Base-by-base conservation (phyloP, 2,113 vertebrate genomes). In the Ictalurus furcatus region DNA sequence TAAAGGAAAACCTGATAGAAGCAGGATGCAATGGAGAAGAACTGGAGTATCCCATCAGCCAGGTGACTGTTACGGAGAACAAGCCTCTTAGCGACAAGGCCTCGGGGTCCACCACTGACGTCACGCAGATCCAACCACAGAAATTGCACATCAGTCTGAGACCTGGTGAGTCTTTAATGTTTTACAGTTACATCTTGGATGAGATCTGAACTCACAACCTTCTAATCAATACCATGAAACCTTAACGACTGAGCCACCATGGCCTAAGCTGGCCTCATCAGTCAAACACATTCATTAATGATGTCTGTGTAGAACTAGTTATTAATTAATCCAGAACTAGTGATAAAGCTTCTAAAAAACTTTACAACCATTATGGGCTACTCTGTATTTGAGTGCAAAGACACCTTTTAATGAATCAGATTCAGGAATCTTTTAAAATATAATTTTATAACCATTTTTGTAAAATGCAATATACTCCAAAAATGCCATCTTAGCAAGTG, bases 91-190 rank as follows among this genome's bases (percentile, higher is more conserved):
- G 97, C 7, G 85, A 95, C 94, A 99, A 97, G 84, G 98, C 97
- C 54, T 97, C 97, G 0, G 97, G 96, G 16, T 92, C 96, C 34
- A 95, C 96, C 4, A 93, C 93, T n/a, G 94, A 95, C 21, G 95
- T 97, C 73, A 98, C 97, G 56, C 98, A 99, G 95, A 98, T 99
- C 94, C 96, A 95, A 17, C 98, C 98, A 16, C 98, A 99, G 95
- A 97, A 92, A 86, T 95, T 99, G 30, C 92, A 93, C 0, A 96
- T 99, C 87, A 95, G 94, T 79, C 94, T 99, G 19, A 94, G 98
- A 88, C 97, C 98, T 21, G 98, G 98, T 99, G 94, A 90, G 95
- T 63, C 30, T 28, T 74, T 52, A 2, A 48, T 44, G 6, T 84
- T 7, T 30, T 65, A 34, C 3, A 61, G 30, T 44, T 13, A 37